Evolutionary conservation across 2,113 vertebrate genomes (phyloP).

Genomic region (Scalopus aquaticus): DNA sequence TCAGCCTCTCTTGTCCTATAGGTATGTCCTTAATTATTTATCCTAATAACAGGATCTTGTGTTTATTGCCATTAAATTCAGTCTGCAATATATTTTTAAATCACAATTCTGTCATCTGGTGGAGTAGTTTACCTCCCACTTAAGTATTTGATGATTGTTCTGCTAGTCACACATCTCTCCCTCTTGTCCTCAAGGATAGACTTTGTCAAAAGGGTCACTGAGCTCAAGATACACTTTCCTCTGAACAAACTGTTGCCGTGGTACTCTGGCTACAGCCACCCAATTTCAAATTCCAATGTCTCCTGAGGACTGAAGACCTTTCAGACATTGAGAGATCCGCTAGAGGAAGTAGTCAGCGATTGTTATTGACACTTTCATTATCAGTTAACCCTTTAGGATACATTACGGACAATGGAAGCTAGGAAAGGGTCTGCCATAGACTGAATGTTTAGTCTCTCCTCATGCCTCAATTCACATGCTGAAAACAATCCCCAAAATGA

Average conservation of each 20-base stretch:
- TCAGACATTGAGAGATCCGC: background rate
- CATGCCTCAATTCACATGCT: too few species aligned
- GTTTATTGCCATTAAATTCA: slow-evolving; percentile 46
- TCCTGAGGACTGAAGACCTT: background rate
- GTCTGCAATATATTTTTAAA: background rate
- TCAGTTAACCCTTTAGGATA: background rate
- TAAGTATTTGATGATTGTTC: background rate
- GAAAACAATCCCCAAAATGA: background rate
- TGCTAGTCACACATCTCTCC: background rate
- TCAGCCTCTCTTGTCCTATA: background rate
- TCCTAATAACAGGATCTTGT: background rate
- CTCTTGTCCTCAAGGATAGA: background rate
- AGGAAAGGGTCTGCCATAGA: background rate
- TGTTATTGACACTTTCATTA: background rate
- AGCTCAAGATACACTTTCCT: background rate
- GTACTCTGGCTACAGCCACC: background rate
- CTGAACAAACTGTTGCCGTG: background rate
- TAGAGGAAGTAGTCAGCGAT: background rate
- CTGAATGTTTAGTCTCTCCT: background rate
- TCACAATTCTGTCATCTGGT: slow-evolving; percentile 55
- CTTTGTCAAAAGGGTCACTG: background rate
- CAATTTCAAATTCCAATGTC: background rate
- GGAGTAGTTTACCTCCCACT: slow-evolving; percentile 11
- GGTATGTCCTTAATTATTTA: background rate
- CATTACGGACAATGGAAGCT: background rate